Percentiles rank a stretch among this genome's conserved stretches.
phyloP scores from a whole-genome alignment of 1,140 invertebrate species.

The Coenobita brevimanus region DNA sequence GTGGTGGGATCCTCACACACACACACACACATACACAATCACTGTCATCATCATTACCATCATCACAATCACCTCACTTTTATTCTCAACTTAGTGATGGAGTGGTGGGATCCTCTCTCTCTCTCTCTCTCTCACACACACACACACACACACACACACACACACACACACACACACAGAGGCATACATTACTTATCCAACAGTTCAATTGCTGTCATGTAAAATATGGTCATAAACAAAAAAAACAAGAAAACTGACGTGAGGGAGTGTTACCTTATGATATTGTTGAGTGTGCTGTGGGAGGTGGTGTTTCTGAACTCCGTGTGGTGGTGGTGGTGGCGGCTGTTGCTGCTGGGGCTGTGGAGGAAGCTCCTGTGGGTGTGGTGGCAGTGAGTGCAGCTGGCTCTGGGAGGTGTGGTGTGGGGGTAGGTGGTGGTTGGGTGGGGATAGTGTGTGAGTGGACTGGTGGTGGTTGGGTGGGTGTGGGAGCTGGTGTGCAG shows the following conservation, averaged over 20 bases:
- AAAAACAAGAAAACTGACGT: background rate
- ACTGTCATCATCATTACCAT: no score
- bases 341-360: constrained; percentile 31
- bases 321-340: constrained; percentile 67
- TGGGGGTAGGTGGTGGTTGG: constrained; percentile 50
- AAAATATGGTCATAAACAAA: background rate
- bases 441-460: constrained; percentile 63
- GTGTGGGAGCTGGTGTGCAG: constrained; percentile 23
- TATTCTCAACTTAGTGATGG: no score
- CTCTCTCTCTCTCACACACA: background rate
- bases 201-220: background rate
- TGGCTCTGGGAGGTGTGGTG: constrained; percentile 55
- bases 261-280: background rate
- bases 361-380: constrained; percentile 70
- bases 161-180: background rate
- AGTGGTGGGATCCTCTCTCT: no score
- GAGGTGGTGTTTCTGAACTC: constrained; percentile 25
- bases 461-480: constrained; percentile 51
- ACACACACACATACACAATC: no score
- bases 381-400: constrained; percentile 67
- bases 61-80: no score
- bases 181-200: background rate
- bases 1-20: no score
- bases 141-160: background rate
- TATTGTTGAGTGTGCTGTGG: constrained; percentile 31